These are phyloP conservation scores for Tyrannus savana DNA, from an alignment of 2,113 vertebrate genomes.

Conservation along the genomic window DNA sequence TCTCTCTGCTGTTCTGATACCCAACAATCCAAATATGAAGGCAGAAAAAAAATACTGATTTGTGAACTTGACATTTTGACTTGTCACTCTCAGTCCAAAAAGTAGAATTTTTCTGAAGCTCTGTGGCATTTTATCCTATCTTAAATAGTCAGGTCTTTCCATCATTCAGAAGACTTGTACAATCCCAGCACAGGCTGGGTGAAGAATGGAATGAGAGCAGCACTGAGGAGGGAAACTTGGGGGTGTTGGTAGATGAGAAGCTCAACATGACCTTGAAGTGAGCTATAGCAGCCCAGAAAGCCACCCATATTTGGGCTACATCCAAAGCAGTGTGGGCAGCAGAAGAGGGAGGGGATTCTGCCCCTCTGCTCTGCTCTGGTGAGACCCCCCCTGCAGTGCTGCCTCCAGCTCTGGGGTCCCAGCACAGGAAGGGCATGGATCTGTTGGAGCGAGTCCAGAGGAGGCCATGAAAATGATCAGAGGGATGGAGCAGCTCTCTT, in stretches of 20 bases:
- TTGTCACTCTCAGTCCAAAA: not conserved
- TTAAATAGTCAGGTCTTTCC: not conserved
- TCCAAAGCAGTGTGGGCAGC: not conserved
- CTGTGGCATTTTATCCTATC: not conserved
- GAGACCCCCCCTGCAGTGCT: not conserved
- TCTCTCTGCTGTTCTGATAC: not conserved
- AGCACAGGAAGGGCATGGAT: not conserved
- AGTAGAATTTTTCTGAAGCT: not conserved
- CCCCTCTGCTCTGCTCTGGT: not conserved
- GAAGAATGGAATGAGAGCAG: not conserved
- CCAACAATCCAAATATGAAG: not conserved
- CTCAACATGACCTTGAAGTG: not conserved
- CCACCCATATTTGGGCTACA: not conserved
- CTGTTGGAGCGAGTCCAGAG: not conserved
- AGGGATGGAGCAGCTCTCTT: not conserved
- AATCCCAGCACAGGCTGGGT: not conserved
- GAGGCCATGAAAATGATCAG: not conserved
- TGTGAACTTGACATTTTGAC: constrained; percentile 8
- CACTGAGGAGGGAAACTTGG: not conserved
- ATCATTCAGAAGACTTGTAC: not conserved
- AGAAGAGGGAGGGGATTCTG: not conserved
- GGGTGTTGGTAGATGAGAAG: not conserved
- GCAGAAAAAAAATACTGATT: not conserved
- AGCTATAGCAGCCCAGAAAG: not conserved
- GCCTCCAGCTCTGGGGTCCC: not conserved